Conservation (phyloP, 2,888 invertebrate species). For the Ochropacha duplaris region DNA sequence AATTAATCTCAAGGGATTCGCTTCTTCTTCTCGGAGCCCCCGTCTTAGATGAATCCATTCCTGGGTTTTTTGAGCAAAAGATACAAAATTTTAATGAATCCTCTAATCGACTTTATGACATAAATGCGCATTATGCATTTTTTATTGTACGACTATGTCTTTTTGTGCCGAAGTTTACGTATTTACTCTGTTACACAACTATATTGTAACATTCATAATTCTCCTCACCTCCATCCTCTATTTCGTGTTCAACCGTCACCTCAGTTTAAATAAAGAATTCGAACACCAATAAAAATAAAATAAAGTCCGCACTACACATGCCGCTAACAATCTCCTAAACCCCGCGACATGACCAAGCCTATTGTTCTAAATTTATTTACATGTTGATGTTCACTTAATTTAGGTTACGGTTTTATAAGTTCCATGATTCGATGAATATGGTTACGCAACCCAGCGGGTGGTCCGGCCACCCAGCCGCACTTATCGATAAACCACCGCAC, state of each 20-base stretch:
- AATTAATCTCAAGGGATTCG: too few relatives aligned
- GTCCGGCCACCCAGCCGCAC: conserved; percentile 48
- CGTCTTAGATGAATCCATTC: too few relatives aligned
- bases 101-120: too few relatives aligned
- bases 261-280: conserved; percentile 11
- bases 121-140: too few relatives aligned
- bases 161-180: too few relatives aligned
- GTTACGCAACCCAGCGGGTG: conserved; percentile 53
- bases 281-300: conserved; percentile 14
- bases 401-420: conserved; percentile 38
- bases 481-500: conserved; percentile 59
- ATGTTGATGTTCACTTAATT: conserved; percentile 62
- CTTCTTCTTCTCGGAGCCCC: too few relatives aligned
- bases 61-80: too few relatives aligned
- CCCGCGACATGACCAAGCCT: conserved; percentile 33
- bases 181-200: too few relatives aligned
- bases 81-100: too few relatives aligned
- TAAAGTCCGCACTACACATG: conserved; percentile 12
- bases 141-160: too few relatives aligned
- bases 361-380: conserved; percentile 55
- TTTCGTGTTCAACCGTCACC: not conserved
- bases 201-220: too few relatives aligned
- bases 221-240: not conserved
- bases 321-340: conserved; percentile 21
- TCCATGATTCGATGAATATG: conserved; percentile 9